Evolutionary conservation across 1,140 invertebrate genomes (phyloP).

Genomic region (Drosophila cardini): DNA sequence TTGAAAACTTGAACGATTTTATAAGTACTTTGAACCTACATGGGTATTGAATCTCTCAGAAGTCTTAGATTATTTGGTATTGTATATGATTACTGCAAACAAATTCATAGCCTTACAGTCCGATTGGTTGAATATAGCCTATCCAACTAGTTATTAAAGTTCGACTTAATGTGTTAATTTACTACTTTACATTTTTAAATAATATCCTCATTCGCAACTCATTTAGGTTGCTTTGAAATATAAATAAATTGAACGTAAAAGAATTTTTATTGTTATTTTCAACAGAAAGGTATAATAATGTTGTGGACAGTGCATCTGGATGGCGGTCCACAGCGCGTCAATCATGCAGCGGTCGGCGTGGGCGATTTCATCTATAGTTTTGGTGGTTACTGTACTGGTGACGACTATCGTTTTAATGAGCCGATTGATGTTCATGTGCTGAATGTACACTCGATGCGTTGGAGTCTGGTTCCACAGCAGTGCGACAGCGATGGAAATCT

Average conservation of each 20-base stretch:
- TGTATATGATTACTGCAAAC: too few relatives aligned
- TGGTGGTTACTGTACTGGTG: slow-evolving; percentile 94
- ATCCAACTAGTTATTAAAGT: too few relatives aligned
- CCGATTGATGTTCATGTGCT: slow-evolving; percentile 96
- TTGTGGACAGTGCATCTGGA: slow-evolving; percentile 93
- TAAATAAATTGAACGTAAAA: background rate
- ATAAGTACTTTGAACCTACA: too few relatives aligned
- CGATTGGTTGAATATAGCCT: too few relatives aligned
- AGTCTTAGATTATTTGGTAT: too few relatives aligned
- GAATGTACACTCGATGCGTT: slow-evolving; percentile 89
- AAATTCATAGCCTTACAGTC: too few relatives aligned
- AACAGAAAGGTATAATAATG: slow-evolving; percentile 80
- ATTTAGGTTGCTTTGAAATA: background rate
- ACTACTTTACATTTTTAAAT: too few relatives aligned
- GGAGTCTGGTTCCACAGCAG: slow-evolving; percentile 84
- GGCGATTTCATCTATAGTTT: slow-evolving; percentile 94
- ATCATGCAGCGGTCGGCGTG: slow-evolving; percentile 95
- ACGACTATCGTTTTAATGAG: slow-evolving; percentile 89
- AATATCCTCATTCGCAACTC: too few relatives aligned
- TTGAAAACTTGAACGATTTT: too few relatives aligned
- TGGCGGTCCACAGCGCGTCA: slow-evolving; percentile 90
- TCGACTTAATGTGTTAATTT: too few relatives aligned
- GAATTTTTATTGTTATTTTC: background rate
- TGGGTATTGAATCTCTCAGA: too few relatives aligned
- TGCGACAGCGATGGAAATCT: slow-evolving; percentile 59